Evolutionary conservation across 2,888 invertebrate genomes (phyloP).

Genomic region (Pseudanteris insignis): DNA sequence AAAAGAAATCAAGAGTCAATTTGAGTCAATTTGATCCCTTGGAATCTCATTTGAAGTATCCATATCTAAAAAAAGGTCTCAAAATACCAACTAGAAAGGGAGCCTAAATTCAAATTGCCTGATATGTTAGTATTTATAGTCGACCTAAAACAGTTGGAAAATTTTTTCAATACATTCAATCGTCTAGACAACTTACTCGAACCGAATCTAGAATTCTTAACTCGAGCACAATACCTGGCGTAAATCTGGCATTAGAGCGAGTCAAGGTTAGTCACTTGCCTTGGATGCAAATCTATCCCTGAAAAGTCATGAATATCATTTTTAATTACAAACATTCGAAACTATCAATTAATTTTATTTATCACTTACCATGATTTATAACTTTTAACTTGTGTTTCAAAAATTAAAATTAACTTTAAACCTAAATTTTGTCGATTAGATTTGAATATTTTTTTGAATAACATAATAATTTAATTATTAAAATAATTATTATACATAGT

Average conservation of each 20-base stretch:
- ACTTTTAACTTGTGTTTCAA: too few species aligned
- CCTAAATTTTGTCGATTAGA: too few species aligned
- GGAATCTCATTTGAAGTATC: too few species aligned
- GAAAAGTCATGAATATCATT: constrained; percentile 7
- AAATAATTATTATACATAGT: too few species aligned
- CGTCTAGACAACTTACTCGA: constrained; percentile 34
- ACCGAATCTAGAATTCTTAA: constrained; percentile 37
- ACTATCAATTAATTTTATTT: too few species aligned
- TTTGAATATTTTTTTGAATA: too few species aligned
- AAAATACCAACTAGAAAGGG: background rate
- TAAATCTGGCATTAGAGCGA: constrained; percentile 45
- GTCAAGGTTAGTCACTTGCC: constrained; percentile 53
- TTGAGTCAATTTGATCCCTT: too few species aligned
- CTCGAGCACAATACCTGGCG: constrained; percentile 37
- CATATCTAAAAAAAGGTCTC: too few species aligned
- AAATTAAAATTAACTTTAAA: too few species aligned
- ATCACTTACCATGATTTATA: too few species aligned
- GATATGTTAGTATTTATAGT: constrained; percentile 25
- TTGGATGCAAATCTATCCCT: constrained; percentile 30
- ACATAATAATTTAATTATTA: too few species aligned
- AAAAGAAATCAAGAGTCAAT: background rate
- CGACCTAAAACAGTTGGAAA: constrained; percentile 28
- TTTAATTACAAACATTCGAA: background rate
- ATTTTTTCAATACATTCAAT: constrained; percentile 31
- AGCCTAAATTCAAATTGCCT: constrained; percentile 5